phyloP scores from a whole-genome alignment of 2,113 vertebrate genomes.

The Sphyrna mokarran region DNA sequence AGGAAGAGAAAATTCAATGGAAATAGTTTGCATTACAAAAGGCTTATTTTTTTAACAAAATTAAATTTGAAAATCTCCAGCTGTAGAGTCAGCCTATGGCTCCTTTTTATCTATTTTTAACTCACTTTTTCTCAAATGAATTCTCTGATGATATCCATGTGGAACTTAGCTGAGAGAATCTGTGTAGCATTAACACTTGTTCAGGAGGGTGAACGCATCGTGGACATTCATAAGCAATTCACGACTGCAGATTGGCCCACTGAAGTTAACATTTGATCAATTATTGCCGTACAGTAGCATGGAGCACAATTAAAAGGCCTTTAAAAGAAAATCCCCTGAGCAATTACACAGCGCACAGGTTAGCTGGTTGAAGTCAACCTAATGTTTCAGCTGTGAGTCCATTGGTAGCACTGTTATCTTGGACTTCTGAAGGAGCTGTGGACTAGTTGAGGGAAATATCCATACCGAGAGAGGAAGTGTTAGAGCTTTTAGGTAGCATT shows the following conservation, averaged over 20 bases:
- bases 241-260: not conserved
- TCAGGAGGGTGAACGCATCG: conserved; percentile 11
- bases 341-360: not conserved
- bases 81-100: not conserved
- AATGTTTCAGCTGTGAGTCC: not conserved
- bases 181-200: not conserved
- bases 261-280: not conserved
- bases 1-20: not conserved
- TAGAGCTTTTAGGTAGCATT: no score
- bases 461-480: no score
- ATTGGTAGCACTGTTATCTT: not conserved
- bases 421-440: not conserved
- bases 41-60: not conserved
- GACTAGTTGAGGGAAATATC: no score
- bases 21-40: not conserved
- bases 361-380: not conserved
- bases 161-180: not conserved
- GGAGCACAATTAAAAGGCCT: not conserved
- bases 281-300: not conserved
- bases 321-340: not conserved
- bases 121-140: not conserved
- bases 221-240: not conserved
- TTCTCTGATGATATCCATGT: not conserved
- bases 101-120: not conserved
- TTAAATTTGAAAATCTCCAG: not conserved